Evolutionary conservation across 2,888 invertebrate species (phyloP), one percentile per base, ranked within the genome.

Genomic region (Drosophila paranaensis): DNA sequence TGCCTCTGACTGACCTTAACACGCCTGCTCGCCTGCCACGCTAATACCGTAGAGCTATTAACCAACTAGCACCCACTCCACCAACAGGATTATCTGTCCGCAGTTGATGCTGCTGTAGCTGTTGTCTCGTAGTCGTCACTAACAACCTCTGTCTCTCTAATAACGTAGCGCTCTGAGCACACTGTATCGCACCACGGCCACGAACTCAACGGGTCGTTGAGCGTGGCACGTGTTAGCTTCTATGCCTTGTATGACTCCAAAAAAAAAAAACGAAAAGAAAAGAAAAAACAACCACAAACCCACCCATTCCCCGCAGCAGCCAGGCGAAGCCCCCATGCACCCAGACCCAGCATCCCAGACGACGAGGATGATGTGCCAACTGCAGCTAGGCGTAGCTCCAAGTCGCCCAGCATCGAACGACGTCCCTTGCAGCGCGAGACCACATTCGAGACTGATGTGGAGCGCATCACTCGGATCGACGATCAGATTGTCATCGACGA

Each of bases 351-450:
- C 62, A 56, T 46, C 51, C 48, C 48, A 6, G 33, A 50, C 33
- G 48, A 48, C 27, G 46, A 65, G 35, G 45, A 65, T 11, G 54
- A 63, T 27, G 57, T 75, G 57, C 81, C 67, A 3, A 62, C 33
- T 10, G 62, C 63, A 35, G 63, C 54, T 25, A 74, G 76, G 50
- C 80, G 80, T 16, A 88, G 72, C 58, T 79, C 88, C 51, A 86
- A 86, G 60, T 77, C 85, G 35, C 79, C 82, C 3, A 86, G 71
- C 68, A 72, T 82, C 62, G 89, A 88, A 56, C 81, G 83, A 77
- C 87, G 82, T 46, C 78, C 83, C 45, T 77, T 87, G 53, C 74
- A 79, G 66, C 81, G 90, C 45, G 88, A 91, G 61, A 81, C 81
- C 4, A 88, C 82, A 25, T 87, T 90, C 45, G 91, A 91, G 60